A percentile compares a stretch with the other conserved stretches of the same genome.
phyloP scores from a whole-genome alignment of 2,797 vertebrate species.

The Acrossocheilus fasciatus region DNA sequence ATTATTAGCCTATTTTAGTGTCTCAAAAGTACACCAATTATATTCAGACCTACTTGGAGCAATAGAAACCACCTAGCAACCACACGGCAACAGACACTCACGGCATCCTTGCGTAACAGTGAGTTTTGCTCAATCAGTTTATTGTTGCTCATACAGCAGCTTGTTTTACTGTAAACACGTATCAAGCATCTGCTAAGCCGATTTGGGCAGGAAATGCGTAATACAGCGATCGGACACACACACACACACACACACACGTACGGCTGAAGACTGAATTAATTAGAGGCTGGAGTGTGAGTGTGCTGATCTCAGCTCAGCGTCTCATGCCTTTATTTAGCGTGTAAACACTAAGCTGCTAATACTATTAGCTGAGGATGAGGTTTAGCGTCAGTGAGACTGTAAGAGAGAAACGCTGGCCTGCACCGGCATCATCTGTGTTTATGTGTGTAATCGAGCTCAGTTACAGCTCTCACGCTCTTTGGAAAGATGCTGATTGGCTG shows the following conservation, averaged over 20 bases:
- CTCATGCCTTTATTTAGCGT: conserved; percentile 12
- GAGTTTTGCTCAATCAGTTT: background rate
- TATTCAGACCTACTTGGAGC: background rate
- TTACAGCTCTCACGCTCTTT: background rate
- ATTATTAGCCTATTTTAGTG: background rate
- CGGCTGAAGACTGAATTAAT: background rate
- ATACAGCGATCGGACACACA: background rate
- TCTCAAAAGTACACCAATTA: background rate
- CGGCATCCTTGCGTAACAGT: background rate
- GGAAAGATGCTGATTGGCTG: background rate
- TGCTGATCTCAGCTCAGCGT: conserved; percentile 32
- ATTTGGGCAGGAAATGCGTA: background rate
- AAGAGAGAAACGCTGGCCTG: too few relatives aligned
- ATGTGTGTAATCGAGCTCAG: background rate
- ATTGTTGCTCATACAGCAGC: background rate
- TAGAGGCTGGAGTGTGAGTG: conserved; percentile 1
- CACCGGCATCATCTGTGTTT: background rate
- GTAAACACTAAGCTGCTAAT: conserved; percentile 31
- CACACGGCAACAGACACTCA: background rate
- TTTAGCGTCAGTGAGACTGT: background rate
- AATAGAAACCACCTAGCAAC: background rate
- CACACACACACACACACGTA: background rate
- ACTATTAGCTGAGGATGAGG: background rate
- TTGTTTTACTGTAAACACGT: background rate
- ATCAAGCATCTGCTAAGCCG: background rate